Conservation (phyloP, 1,140 invertebrate species). For the Heliconius eleuchia region DNA sequence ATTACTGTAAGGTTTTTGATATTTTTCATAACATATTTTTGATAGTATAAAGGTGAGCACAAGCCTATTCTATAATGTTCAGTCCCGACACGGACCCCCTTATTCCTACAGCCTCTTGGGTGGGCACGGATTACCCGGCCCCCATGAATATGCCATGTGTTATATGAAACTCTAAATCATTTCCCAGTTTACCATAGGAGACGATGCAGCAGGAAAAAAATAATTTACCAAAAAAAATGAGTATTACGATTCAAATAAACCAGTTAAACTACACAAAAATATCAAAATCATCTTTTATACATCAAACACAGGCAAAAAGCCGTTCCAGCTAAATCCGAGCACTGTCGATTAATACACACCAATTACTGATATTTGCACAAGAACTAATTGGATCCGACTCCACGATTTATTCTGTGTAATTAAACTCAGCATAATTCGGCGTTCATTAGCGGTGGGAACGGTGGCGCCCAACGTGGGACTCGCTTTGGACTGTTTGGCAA, state of each 20-base stretch:
- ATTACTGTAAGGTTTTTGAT: too few relatives aligned
- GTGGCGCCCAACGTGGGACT: conserved; percentile 47
- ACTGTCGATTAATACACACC: conserved; percentile 54
- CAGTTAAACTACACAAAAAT: background rate
- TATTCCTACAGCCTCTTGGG: too few relatives aligned
- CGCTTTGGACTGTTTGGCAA: background rate
- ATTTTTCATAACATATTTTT: too few relatives aligned
- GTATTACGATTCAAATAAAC: background rate
- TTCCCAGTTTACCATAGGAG: too few relatives aligned
- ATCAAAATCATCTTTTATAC: background rate
- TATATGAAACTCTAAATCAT: too few relatives aligned
- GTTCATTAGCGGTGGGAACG: conserved; percentile 35
- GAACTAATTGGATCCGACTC: conserved; percentile 60
- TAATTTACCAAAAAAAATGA: too few relatives aligned
- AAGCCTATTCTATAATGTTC: too few relatives aligned
- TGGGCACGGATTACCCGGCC: too few relatives aligned
- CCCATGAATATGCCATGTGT: too few relatives aligned
- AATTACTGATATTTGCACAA: conserved; percentile 68
- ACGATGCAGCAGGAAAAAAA: too few relatives aligned
- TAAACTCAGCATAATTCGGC: conserved; percentile 42
- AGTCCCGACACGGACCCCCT: too few relatives aligned
- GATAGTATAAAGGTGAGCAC: too few relatives aligned
- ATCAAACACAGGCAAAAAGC: background rate
- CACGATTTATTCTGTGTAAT: conserved; percentile 39
- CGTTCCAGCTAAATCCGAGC: background rate